Conservation (phyloP, 2,113 vertebrate species). For the Leptodactylus fuscus region DNA sequence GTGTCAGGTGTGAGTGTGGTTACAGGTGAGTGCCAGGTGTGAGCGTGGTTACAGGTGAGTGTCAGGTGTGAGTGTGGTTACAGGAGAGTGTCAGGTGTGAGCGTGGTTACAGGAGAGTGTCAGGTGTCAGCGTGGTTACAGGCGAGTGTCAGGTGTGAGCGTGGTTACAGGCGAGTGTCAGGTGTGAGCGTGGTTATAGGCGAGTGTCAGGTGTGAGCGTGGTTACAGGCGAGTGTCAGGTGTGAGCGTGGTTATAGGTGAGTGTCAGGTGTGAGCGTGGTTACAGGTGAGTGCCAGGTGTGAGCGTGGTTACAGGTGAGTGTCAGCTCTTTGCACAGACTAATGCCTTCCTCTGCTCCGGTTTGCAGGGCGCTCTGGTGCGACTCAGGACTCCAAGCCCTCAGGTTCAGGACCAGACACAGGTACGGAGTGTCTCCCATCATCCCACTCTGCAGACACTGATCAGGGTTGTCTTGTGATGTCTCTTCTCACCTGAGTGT, state of each 20-base stretch:
- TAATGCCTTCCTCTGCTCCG: neutral
- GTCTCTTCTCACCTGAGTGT: neutral
- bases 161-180: too few species aligned
- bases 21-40: too few species aligned
- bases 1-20: too few species aligned
- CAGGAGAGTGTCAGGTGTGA: neutral
- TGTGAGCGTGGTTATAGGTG: too few species aligned
- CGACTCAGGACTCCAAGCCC: neutral
- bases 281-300: neutral
- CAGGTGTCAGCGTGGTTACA: too few species aligned
- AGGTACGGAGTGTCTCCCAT: neutral
- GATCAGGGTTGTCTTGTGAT: too few species aligned
- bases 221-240: neutral
- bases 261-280: too few species aligned
- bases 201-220: neutral
- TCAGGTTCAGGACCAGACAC: neutral
- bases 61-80: neutral
- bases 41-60: neutral
- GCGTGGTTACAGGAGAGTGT: too few species aligned
- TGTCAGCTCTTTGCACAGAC: neutral
- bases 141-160: too few species aligned
- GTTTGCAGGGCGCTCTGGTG: constrained; percentile 6
- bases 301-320: neutral
- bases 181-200: neutral
- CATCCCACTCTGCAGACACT: neutral